These are phyloP conservation scores for Nyctalus aviator DNA, from an alignment of 2,797 vertebrate species.

Conservation along the genomic window DNA sequence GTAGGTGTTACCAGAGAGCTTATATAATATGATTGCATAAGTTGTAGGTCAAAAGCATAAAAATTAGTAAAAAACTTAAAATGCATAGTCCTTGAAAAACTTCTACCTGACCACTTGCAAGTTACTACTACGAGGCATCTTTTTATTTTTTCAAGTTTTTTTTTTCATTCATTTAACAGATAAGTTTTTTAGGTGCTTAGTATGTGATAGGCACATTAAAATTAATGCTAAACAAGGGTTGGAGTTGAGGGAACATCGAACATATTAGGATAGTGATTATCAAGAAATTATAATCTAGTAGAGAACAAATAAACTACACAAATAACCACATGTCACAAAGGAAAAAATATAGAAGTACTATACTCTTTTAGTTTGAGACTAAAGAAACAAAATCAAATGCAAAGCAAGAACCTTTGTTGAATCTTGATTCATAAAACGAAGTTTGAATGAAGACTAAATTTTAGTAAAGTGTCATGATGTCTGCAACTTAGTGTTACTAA, in stretches of 20 bases:
- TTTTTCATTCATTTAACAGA: conserved; percentile 35
- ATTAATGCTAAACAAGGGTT: background rate
- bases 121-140: background rate
- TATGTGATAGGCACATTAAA: background rate
- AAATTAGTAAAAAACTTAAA: conserved; percentile 50
- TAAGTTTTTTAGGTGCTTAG: background rate
- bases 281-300: background rate
- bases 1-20: conserved; percentile 78
- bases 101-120: conserved; percentile 50
- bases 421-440: background rate
- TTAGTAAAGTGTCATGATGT: background rate
- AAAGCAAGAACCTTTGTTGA: background rate
- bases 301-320: background rate
- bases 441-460: background rate
- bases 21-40: conserved; percentile 81
- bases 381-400: conserved; percentile 12
- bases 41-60: conserved; percentile 78
- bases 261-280: background rate
- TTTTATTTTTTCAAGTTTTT: conserved; percentile 57
- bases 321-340: background rate
- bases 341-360: background rate
- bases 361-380: background rate
- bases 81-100: conserved; percentile 54
- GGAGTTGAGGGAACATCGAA: background rate
- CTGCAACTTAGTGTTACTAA: background rate